These are phyloP conservation scores for Gallirallus australis DNA, from an alignment of 2,797 vertebrate genomes.

Conservation along the genomic window DNA sequence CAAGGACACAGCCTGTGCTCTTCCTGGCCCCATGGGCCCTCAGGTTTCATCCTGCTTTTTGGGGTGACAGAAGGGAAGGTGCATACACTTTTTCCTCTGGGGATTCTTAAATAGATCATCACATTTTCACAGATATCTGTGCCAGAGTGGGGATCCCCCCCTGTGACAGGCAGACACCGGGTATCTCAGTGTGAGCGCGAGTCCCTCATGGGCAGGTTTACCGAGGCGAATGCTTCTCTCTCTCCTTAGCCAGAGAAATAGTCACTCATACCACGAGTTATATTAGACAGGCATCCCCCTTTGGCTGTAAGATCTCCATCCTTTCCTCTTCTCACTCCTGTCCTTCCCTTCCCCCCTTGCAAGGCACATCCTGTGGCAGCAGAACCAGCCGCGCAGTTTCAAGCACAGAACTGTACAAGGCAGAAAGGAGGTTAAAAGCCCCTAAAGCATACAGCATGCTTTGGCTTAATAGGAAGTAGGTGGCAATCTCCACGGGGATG, in stretches of 20 bases:
- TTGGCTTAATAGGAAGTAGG: slow-evolving; percentile 49
- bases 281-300: not conserved
- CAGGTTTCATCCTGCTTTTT: not conserved
- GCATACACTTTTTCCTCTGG: rapidly evolving
- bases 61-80: not conserved
- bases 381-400: not conserved
- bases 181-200: rapidly evolving
- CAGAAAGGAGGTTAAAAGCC: slow-evolving; percentile 62
- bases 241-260: not conserved
- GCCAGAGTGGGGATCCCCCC: not conserved
- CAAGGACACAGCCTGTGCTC: not conserved
- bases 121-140: not conserved
- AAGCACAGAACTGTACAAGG: not conserved
- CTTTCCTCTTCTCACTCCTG: not conserved
- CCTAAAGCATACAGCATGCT: slow-evolving; percentile 53
- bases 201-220: not conserved
- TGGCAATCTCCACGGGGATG: slow-evolving; percentile 30
- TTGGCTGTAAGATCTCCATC: not conserved
- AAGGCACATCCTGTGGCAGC: not conserved
- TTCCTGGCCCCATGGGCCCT: not conserved
- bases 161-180: not conserved
- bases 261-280: not conserved
- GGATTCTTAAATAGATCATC: not conserved
- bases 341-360: not conserved
- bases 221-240: not conserved